Base-by-base conservation (phyloP, 2,113 vertebrate species). In the Catharus minimus region DNA sequence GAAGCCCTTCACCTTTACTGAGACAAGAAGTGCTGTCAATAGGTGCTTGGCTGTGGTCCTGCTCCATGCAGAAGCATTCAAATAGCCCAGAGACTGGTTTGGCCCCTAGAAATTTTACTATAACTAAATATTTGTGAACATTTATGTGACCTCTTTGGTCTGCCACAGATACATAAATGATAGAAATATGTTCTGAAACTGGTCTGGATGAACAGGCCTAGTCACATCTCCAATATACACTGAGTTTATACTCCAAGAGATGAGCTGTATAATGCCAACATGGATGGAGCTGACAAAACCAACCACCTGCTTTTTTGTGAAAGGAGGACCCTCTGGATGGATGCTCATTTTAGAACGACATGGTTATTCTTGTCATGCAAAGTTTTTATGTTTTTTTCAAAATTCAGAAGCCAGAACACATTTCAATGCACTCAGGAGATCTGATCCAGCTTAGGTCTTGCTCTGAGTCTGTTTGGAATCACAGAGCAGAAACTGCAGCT, bases 211-310 rank as follows among this genome's bases (percentile, higher is more conserved):
- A 81, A 46, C 14, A 55, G 47, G 36, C 32, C 76, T 46, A 55
- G 2, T 3, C 22, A 27, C 12, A 15, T 33, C 20, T 89, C 69
- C 4, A 3, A 6, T 11, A 30, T 1, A 32, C 4, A 3, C 15
- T 9, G 39, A 33, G 39, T 49, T 88, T 67, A 28, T 44, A 52
- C n/a, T 43, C 64, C 3, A 3, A 33, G 72, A 23, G 19, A 41
- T 44, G 53, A 39, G 50, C 32, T 3, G 0, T 24, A 2, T 6
- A 28, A 41, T 28, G 38, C 26, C 71, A 85, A 26, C 43, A 10
- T 41, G 67, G 38, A 61, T 64, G 38, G 19, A 57, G 32, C 50
- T 46, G 67, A 56, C 30, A 65, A 80, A 87, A 46, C 23, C 74
- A 79, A 39, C 24, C 26, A 21, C 52, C 38, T 68, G 33, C 43